Base-by-base conservation (phyloP, 2,888 invertebrate species). In the Hecatera dysodea region DNA sequence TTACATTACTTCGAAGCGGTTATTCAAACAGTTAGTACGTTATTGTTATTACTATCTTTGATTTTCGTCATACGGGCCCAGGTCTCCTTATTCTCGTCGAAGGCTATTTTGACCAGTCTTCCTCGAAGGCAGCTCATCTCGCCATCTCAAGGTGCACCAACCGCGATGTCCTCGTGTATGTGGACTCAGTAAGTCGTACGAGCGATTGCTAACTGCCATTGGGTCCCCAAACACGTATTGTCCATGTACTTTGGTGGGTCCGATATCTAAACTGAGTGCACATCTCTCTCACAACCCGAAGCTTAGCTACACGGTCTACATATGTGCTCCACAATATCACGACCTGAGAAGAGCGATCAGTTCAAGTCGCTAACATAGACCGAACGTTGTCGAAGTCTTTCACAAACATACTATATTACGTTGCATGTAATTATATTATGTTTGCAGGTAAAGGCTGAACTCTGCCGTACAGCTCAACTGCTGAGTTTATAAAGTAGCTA, bases 361-460 rank as follows among this genome's bases (percentile, higher is more conserved):
- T 36, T 12, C 4, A 50, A 39, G 39, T 19, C 29, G 11, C 24
- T 19, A 15, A 7, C 29, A 8, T 33, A 11, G 7, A 24, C 50
- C 39, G n/a, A 19, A 42, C 44, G 24, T 44, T 36, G n/a, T 15
- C 3, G 15, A 67, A 53, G 67, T 67, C 27, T 17, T 67, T 27
- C 24, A 67, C 44, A 33, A 42, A 24, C n/a, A 42, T 33, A 67
- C 15, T 33, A 55, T n/a, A n/a, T n/a, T n/a, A n/a, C n/a, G n/a
- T n/a, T n/a, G n/a, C n/a, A n/a, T n/a, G n/a, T n/a, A n/a, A n/a
- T n/a, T n/a, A n/a, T n/a, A n/a, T n/a, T n/a, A n/a, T n/a, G 15
- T 44, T 22, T 27, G 19, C 12, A 17, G 27, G 12, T 19, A 59
- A 8, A 12, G 5, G 39, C 56, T 11, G 39, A 55, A n/a, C 11